A percentile compares a stretch with the other conserved stretches of the same genome.
phyloP scores from a whole-genome alignment of 2,888 invertebrate species.

The Philaethria dido region DNA sequence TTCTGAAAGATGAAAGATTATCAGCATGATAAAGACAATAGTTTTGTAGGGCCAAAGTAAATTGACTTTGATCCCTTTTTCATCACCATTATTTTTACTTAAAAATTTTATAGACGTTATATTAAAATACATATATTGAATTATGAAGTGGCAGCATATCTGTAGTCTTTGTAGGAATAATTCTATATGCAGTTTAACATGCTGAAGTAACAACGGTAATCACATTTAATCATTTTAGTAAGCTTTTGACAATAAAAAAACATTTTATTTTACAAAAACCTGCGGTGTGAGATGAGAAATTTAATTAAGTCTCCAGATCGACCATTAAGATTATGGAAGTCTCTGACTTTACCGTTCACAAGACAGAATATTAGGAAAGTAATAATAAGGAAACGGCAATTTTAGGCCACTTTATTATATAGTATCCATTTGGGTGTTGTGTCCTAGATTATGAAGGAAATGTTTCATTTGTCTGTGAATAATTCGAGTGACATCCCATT shows the following conservation, averaged over 20 bases:
- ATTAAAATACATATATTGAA: no score
- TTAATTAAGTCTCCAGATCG: conserved; percentile 43
- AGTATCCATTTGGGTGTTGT: neutral
- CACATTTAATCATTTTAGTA: conserved; percentile 7
- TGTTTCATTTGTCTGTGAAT: conserved; percentile 35
- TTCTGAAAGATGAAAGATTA: no score
- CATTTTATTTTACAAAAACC: conserved; percentile 34
- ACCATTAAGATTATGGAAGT: conserved; percentile 40
- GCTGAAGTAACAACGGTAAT: neutral
- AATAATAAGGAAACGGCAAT: conserved; percentile 21
- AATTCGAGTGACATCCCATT: conserved; percentile 31
- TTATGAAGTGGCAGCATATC: no score
- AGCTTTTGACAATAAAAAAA: neutral
- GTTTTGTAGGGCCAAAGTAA: no score
- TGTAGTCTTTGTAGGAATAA: no score
- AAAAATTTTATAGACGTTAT: no score
- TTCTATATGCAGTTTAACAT: neutral
- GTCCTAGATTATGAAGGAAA: conserved; percentile 31
- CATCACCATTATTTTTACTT: no score
- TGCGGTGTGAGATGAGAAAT: conserved; percentile 33
- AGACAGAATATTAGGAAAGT: conserved; percentile 26
- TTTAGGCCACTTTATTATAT: conserved; percentile 24
- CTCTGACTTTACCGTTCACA: neutral
- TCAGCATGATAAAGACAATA: no score
- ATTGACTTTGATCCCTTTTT: no score